phyloP scores from a whole-genome alignment of 2,797 vertebrate genomes.

The Notamacropus eugenii region DNA sequence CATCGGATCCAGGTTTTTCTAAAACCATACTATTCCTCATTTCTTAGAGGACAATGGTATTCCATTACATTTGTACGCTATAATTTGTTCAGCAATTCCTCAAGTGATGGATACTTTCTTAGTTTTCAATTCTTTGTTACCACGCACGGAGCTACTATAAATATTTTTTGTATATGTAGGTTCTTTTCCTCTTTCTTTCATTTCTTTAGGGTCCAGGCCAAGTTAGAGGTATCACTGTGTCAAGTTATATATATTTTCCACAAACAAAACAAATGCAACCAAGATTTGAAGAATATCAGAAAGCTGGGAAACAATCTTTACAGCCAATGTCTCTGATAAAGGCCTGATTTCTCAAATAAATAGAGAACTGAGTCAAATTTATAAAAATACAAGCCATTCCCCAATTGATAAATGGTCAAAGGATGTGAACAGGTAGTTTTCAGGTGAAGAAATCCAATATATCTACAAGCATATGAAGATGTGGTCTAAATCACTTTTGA shows the following conservation, averaged over 20 bases:
- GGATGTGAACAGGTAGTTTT: not conserved
- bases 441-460: not conserved
- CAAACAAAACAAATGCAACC: not conserved
- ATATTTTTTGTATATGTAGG: not conserved
- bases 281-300: not conserved
- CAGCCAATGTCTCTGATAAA: not conserved
- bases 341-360: not conserved
- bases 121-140: not conserved
- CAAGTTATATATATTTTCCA: not conserved
- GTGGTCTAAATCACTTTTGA: not conserved
- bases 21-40: not conserved
- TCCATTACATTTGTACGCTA: not conserved
- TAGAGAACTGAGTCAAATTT: not conserved
- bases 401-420: not conserved
- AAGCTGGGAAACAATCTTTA: not conserved
- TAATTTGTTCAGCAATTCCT: not conserved
- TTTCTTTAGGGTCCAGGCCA: not conserved
- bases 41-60: not conserved
- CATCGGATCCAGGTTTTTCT: not conserved
- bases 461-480: not conserved
- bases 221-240: not conserved
- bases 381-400: not conserved
- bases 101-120: not conserved
- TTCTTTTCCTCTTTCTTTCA: not conserved
- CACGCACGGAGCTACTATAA: not conserved